phyloP scores from a whole-genome alignment of 30 jellyfish, hydroid and myxozoan genomes.

The Morbakka virulenta region DNA sequence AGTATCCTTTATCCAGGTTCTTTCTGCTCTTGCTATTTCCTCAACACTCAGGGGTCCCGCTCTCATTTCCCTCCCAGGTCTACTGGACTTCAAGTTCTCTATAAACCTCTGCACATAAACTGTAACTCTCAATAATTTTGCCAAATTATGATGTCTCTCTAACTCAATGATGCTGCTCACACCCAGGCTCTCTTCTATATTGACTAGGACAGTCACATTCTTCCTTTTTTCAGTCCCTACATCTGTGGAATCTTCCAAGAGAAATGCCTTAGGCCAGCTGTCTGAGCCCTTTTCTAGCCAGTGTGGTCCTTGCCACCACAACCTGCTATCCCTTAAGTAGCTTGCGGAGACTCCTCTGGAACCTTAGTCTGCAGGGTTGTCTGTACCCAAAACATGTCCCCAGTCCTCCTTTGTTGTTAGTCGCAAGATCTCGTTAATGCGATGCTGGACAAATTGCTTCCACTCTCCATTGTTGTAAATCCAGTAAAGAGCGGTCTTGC shows the following conservation, averaged over 20 bases:
- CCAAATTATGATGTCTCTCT: slow-evolving; percentile 1
- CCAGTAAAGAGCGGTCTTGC: slow-evolving; percentile 17
- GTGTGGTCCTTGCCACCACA: slow-evolving; percentile 39
- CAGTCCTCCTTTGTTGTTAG: slow-evolving; percentile 1
- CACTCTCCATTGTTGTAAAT: slow-evolving; percentile 8
- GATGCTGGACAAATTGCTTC: slow-evolving; percentile 19
- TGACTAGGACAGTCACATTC: too few species aligned
- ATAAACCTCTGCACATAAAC: slow-evolving; percentile 21
- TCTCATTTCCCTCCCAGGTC: slow-evolving; percentile 1
- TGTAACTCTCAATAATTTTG: slow-evolving; percentile 33
- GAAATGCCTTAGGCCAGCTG: neutral
- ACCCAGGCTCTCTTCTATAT: neutral
- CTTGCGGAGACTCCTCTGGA: slow-evolving; percentile 26
- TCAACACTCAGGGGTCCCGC: slow-evolving; percentile 1
- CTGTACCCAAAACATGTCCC: slow-evolving; percentile 22
- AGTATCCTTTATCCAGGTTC: slow-evolving; percentile 26
- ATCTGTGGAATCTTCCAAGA: neutral
- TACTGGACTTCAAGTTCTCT: slow-evolving; percentile 1
- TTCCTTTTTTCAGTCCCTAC: neutral
- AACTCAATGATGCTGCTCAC: slow-evolving; percentile 14
- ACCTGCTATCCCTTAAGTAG: neutral
- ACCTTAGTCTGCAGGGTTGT: slow-evolving; percentile 27
- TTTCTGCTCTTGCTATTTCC: slow-evolving; percentile 28
- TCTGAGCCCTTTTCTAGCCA: slow-evolving; percentile 5
- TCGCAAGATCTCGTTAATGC: slow-evolving; percentile 6